Evolutionary conservation across 2,888 invertebrate species (phyloP).

Genomic region (Enchytraeus crypticus): DNA sequence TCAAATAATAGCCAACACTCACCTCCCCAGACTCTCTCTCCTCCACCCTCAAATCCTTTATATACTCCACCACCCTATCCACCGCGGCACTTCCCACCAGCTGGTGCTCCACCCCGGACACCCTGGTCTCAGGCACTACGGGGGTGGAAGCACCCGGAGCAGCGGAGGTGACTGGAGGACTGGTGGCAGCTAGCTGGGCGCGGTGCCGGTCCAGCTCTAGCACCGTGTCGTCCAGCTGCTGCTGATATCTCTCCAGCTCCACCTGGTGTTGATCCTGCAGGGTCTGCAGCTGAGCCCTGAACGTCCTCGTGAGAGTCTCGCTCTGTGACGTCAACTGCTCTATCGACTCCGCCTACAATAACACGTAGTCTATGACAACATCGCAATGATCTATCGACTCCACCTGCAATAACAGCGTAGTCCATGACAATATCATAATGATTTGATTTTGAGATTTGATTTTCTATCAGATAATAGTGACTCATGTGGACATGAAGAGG

Average conservation of each 20-base stretch:
- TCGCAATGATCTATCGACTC: no score
- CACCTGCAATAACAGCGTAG: no score
- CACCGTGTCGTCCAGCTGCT: slow-evolving; percentile 48
- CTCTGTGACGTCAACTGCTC: slow-evolving; percentile 40
- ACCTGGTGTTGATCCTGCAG: slow-evolving; percentile 47
- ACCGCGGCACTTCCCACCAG: background rate
- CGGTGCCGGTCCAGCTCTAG: slow-evolving; percentile 41
- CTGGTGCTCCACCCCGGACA: background rate
- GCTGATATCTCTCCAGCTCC: slow-evolving; percentile 45
- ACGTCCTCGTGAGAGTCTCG: slow-evolving; percentile 30
- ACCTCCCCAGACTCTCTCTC: slow-evolving; percentile 23
- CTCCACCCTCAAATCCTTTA: slow-evolving; percentile 10
- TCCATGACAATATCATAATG: no score
- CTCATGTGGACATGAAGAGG: no score
- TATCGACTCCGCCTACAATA: slow-evolving; percentile 38
- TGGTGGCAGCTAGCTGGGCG: slow-evolving; percentile 30
- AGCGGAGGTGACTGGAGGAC: background rate
- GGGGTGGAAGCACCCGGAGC: background rate
- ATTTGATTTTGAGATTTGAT: no score
- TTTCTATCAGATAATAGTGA: no score
- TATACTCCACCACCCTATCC: slow-evolving; percentile 17
- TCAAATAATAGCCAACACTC: background rate
- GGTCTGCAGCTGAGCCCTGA: slow-evolving; percentile 49
- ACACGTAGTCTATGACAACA: no score
- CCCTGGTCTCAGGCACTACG: no score